Evolutionary conservation across 2,797 vertebrate species (phyloP).

Genomic region (Florisuga fusca): DNA sequence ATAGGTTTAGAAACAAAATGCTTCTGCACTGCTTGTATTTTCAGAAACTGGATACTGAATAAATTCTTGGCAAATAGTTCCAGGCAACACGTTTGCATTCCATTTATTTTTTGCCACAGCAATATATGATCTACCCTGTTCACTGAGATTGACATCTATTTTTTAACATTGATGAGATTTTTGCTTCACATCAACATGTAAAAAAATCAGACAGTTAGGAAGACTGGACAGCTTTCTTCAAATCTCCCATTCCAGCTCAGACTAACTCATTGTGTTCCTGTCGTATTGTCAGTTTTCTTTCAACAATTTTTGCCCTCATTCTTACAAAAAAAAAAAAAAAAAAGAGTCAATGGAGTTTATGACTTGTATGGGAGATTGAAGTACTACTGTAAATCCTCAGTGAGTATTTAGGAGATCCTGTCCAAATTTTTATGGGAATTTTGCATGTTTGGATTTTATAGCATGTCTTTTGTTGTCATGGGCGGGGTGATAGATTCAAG

Average conservation of each 20-base stretch:
- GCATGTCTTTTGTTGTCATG: not conserved
- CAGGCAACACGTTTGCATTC: not conserved
- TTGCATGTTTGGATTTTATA: not conserved
- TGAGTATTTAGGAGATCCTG: not conserved
- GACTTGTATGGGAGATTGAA: not conserved
- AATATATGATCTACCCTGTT: not conserved
- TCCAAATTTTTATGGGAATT: not conserved
- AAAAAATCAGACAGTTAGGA: not conserved
- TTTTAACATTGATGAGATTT: not conserved
- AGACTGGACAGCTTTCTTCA: not conserved
- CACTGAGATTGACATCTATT: not conserved
- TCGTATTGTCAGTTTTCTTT: not conserved
- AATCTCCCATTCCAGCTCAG: not conserved
- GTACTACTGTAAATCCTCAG: not conserved
- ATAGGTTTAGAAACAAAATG: not conserved
- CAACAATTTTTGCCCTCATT: not conserved
- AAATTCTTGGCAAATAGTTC: not conserved
- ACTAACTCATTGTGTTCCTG: not conserved
- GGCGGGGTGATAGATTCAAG: not conserved
- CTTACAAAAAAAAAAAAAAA: not conserved
- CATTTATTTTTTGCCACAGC: not conserved
- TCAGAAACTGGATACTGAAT: not conserved
- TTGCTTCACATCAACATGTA: not conserved
- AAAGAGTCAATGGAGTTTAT: not conserved
- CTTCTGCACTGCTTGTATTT: constrained; percentile 9